Conservation (phyloP, 2,113 vertebrate species). For the Varanus salvator region DNA sequence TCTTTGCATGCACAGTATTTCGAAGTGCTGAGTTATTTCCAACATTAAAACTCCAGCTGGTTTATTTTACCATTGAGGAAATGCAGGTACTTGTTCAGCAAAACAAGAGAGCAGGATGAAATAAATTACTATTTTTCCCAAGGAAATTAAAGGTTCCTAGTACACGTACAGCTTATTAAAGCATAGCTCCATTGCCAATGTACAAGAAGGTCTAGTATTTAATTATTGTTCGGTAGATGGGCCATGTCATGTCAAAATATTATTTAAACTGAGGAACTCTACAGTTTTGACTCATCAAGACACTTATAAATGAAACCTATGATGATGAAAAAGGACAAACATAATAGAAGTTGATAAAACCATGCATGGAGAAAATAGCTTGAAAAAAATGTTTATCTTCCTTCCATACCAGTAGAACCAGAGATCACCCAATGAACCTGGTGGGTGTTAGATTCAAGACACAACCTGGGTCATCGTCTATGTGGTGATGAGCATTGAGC, state of each 20-base stretch:
- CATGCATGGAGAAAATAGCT: too few species aligned
- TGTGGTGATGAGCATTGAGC: neutral
- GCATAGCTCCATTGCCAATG: conserved; percentile 41
- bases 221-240: conserved; percentile 4
- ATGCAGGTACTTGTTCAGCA: conserved; percentile 67
- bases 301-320: neutral
- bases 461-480: neutral
- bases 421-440: too few species aligned
- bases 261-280: neutral
- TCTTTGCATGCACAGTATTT: conserved; percentile 48
- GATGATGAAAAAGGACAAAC: too few species aligned
- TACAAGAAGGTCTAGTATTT: conserved; percentile 14
- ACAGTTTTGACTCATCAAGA: neutral
- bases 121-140: conserved; percentile 57
- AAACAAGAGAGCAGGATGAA: conserved; percentile 54
- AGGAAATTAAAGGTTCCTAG: conserved; percentile 65
- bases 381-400: too few species aligned
- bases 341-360: too few species aligned
- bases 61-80: conserved; percentile 67
- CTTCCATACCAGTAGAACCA: too few species aligned
- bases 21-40: conserved; percentile 53
- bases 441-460: too few species aligned
- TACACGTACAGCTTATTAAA: conserved; percentile 51
- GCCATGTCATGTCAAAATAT: neutral
- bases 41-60: conserved; percentile 62